A percentile compares a stretch with the other conserved stretches of the same genome.
Evolutionary conservation across 2,888 invertebrate species (phyloP).

Genomic region (Stegana nigrithorax): DNA sequence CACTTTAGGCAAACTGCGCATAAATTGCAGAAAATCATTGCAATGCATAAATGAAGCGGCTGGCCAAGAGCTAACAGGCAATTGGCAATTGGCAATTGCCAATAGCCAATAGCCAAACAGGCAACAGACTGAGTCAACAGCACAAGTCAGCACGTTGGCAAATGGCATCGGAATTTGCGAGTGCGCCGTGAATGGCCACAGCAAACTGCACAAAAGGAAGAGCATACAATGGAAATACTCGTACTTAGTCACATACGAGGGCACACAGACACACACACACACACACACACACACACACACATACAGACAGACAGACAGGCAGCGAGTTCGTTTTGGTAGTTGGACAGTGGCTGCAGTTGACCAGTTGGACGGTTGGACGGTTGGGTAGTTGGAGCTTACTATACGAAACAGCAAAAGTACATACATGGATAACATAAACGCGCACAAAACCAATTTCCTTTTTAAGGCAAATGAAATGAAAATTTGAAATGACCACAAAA

Average conservation of each 20-base stretch:
- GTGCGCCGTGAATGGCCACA: too few species aligned
- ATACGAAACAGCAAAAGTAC: neutral
- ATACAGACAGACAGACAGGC: neutral
- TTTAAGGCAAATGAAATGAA: slow-evolving; percentile 61
- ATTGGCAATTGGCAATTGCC: slow-evolving; percentile 35
- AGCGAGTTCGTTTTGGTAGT: neutral
- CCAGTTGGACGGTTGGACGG: neutral
- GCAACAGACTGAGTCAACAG: too few species aligned
- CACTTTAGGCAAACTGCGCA: neutral
- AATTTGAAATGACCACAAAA: slow-evolving; percentile 61
- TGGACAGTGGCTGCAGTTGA: neutral
- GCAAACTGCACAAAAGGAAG: too few species aligned
- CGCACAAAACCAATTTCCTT: slow-evolving; percentile 58
- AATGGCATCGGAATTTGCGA: too few species aligned
- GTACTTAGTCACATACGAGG: slow-evolving; percentile 1
- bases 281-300: neutral
- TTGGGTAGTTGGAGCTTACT: neutral
- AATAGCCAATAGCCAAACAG: too few species aligned
- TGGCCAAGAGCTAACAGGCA: slow-evolving; percentile 13
- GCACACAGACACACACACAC: slow-evolving; percentile 14
- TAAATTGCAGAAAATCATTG: slow-evolving; percentile 1
- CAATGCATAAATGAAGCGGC: slow-evolving; percentile 4
- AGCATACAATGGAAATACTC: too few species aligned
- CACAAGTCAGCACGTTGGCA: too few species aligned
- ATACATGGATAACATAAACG: slow-evolving; percentile 5